Percentiles rank a stretch among this genome's conserved stretches.
Evolutionary conservation across 35 echinoderm and acorn worm genomes (phyloP).

Genomic region (Heliocidaris tuberculata): DNA sequence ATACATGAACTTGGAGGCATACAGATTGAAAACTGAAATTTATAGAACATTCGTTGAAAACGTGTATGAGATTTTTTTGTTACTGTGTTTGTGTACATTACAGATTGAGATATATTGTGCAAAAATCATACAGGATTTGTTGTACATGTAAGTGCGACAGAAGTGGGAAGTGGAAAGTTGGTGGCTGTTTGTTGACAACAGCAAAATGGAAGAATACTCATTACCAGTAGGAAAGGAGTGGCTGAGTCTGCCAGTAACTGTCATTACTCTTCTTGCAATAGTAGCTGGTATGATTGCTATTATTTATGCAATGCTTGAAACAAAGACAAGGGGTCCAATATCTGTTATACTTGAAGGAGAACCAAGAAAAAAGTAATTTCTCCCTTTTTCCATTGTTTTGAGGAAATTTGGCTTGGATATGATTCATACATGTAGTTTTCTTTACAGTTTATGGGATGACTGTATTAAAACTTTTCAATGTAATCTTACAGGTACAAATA

Average conservation of each 20-base stretch:
- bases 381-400: too few species aligned
- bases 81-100: background rate
- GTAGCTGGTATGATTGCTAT: background rate
- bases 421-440: too few species aligned
- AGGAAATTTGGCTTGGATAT: too few species aligned
- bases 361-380: too few species aligned
- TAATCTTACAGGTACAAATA: too few species aligned
- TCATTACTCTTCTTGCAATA: background rate
- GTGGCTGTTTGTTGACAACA: background rate
- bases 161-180: too few species aligned
- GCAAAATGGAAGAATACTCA: background rate
- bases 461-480: too few species aligned
- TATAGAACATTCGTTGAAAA: background rate
- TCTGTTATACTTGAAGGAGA: background rate
- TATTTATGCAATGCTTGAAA: background rate
- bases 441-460: too few species aligned
- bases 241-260: background rate
- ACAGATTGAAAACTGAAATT: background rate
- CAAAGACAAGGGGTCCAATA: background rate
- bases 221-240: background rate
- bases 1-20: background rate
- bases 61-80: background rate
- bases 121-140: background rate
- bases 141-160: too few species aligned
- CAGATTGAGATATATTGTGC: background rate